A percentile compares a stretch with the other conserved stretches of the same genome.
Evolutionary conservation across 2,888 invertebrate species (phyloP).

Genomic region (Plagiodera versicolora): DNA sequence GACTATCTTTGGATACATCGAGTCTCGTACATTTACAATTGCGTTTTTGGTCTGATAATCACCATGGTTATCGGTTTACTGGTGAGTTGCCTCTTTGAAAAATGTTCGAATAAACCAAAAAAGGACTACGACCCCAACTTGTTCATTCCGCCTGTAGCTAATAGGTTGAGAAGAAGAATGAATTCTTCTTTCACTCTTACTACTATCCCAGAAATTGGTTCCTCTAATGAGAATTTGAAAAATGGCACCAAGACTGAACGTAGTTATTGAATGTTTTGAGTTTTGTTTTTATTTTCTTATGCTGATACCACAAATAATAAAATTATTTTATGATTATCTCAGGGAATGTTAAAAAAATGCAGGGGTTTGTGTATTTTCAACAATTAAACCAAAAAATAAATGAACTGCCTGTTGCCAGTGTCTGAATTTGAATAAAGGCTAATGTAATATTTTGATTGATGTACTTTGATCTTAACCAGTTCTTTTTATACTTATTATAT

Average conservation of each 20-base stretch:
- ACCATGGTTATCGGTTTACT: slow-evolving; percentile 59
- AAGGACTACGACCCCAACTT: slow-evolving; percentile 57
- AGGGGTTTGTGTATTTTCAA: too few species aligned
- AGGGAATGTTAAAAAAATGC: too few species aligned
- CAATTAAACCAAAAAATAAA: too few species aligned
- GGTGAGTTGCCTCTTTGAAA: slow-evolving; percentile 55
- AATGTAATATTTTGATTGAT: too few species aligned
- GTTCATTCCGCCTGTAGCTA: slow-evolving; percentile 61
- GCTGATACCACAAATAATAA: too few species aligned
- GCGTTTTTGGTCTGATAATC: slow-evolving; percentile 58
- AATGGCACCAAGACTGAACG: slow-evolving; percentile 11
- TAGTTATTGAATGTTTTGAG: slow-evolving; percentile 5
- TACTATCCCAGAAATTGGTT: slow-evolving; percentile 12
- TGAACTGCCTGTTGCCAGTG: too few species aligned
- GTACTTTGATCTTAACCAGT: too few species aligned
- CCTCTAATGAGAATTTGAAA: slow-evolving; percentile 24
- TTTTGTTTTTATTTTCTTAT: too few species aligned
- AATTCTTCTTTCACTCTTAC: slow-evolving; percentile 18
- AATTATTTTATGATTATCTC: too few species aligned
- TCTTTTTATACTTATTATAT: too few species aligned
- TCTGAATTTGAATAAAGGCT: too few species aligned
- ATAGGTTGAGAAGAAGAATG: slow-evolving; percentile 35
- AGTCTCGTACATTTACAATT: slow-evolving; percentile 75
- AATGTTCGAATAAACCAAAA: slow-evolving; percentile 37
- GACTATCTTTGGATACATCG: slow-evolving; percentile 68